Evolutionary conservation across 2,888 invertebrate species (phyloP).

Genomic region (Xanthorhoe spadicearia): DNA sequence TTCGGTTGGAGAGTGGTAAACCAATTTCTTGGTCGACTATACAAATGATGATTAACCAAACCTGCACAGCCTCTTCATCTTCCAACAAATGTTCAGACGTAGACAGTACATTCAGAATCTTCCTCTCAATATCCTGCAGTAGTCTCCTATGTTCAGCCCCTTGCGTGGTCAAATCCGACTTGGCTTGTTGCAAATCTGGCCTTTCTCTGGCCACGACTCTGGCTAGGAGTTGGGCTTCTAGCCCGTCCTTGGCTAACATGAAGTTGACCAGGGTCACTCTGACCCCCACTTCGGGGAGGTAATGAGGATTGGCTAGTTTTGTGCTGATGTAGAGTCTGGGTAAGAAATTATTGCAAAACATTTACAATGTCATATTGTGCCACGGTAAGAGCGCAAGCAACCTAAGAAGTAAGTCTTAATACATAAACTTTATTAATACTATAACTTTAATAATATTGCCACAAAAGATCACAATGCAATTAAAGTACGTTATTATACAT

Average conservation of each 20-base stretch:
- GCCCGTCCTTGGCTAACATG: constrained; percentile 94
- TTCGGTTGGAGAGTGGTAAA: too few species aligned
- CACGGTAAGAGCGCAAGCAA: too few species aligned
- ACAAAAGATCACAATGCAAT: not conserved
- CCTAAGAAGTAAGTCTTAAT: too few species aligned
- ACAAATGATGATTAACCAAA: too few species aligned
- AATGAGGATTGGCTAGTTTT: constrained; percentile 96
- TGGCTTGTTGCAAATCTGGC: constrained; percentile 96
- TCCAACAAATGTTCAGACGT: constrained; percentile 87
- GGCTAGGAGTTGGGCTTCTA: constrained; percentile 95
- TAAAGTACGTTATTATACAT: not conserved
- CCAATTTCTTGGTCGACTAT: too few species aligned
- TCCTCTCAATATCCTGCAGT: constrained; percentile 95
- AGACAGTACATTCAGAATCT: constrained; percentile 88
- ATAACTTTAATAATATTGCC: too few species aligned
- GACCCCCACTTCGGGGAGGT: constrained; percentile 96
- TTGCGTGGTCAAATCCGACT: constrained; percentile 93
- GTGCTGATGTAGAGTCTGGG: constrained; percentile 95
- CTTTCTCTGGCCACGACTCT: constrained; percentile 96
- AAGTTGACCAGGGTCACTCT: constrained; percentile 96
- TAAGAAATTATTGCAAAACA: not conserved
- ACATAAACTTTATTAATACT: too few species aligned
- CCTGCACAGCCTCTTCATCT: constrained; percentile 95
- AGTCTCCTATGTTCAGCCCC: constrained; percentile 93
- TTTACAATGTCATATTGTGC: not conserved